Conservation (phyloP, 2,113 vertebrate genomes). For the Oxyruncus cristatus region DNA sequence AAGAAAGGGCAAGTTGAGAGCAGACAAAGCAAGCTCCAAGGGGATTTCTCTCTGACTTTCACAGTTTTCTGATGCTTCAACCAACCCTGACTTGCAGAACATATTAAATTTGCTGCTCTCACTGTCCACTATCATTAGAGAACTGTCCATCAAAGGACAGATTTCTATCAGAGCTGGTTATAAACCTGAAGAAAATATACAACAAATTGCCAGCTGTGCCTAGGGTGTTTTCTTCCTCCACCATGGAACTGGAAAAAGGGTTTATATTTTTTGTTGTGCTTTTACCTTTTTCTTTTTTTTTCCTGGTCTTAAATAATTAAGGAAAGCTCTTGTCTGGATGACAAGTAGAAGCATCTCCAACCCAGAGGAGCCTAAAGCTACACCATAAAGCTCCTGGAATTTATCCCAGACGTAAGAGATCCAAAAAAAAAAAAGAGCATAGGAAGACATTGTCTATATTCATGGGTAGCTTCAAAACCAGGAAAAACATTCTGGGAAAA, state of each 20-base stretch:
- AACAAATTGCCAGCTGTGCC: not conserved
- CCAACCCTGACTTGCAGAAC: not conserved
- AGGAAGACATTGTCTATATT: not conserved
- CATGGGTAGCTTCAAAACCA: not conserved
- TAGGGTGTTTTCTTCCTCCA: not conserved
- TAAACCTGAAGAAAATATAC: not conserved
- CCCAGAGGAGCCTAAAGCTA: not conserved
- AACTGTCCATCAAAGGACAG: not conserved
- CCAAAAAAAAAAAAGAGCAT: not conserved
- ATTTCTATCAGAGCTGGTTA: not conserved
- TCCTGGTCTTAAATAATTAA: not conserved
- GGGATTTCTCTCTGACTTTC: conserved; percentile 12
- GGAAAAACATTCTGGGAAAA: not conserved
- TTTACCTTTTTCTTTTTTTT: not conserved
- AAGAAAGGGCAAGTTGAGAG: not conserved
- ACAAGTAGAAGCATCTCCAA: not conserved
- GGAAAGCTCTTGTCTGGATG: not conserved
- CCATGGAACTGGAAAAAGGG: not conserved
- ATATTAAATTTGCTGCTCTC: conserved; percentile 12
- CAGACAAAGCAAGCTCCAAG: conserved; percentile 15
- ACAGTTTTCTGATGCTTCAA: not conserved
- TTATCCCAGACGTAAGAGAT: not conserved
- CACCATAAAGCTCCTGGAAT: not conserved
- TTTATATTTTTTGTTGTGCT: not conserved
- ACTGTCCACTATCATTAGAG: not conserved